phyloP scores from a whole-genome alignment of 2,113 vertebrate genomes.

The Craseonycteris thonglongyai region DNA sequence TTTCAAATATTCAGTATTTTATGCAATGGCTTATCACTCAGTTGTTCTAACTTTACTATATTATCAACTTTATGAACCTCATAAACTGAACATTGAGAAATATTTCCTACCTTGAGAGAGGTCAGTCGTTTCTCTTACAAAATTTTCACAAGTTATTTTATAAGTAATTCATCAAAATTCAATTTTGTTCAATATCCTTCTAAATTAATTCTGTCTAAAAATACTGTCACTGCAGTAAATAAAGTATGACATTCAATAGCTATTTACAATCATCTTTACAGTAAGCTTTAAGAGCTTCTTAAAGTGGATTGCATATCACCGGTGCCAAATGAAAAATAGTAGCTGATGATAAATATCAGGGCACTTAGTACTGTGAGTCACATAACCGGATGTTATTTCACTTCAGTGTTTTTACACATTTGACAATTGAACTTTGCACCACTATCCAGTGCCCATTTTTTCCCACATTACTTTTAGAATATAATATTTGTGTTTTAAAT shows the following conservation, averaged over 20 bases:
- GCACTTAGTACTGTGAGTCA: not conserved
- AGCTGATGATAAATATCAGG: not conserved
- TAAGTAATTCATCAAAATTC: slow-evolving; percentile 32
- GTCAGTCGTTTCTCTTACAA: not conserved
- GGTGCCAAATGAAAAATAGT: not conserved
- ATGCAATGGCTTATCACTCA: not conserved
- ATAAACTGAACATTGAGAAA: not conserved
- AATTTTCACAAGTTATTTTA: slow-evolving; percentile 15
- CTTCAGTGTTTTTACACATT: not conserved
- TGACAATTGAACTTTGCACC: not conserved
- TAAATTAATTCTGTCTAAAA: not conserved
- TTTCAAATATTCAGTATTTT: not conserved
- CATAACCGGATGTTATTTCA: not conserved
- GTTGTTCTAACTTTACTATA: not conserved
- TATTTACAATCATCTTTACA: not conserved
- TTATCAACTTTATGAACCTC: not conserved
- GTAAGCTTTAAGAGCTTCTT: not conserved
- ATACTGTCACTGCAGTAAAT: not conserved
- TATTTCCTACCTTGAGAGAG: not conserved
- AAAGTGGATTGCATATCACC: not conserved
- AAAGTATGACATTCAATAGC: not conserved
- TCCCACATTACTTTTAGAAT: not conserved
- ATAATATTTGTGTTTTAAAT: not conserved
- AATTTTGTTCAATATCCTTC: slow-evolving; percentile 10
- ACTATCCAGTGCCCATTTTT: not conserved